Evolutionary conservation across 2,888 invertebrate genomes (phyloP), one percentile per base, ranked within the genome.

Genomic region (Phengaris alcon): DNA sequence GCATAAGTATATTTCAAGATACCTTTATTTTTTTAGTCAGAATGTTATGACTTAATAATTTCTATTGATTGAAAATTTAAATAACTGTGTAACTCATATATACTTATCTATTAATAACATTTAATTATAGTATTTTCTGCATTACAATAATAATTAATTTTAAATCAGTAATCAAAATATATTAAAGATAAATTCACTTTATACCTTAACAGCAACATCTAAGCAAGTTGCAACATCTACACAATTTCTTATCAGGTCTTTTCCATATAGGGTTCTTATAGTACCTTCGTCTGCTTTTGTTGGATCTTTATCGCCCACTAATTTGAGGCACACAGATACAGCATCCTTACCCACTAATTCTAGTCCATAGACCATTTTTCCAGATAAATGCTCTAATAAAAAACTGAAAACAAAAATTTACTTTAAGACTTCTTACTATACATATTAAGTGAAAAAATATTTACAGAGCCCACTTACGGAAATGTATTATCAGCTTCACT

Each of bases 261-360:
- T 87, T 15, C 97, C 97, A 87, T 95, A 97, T 69, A 94, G 81
- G 8, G 95, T 95, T 81, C 96, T 92, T 74, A 97, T 87, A 13
- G 95, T 94, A 2, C 94, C 91, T 0, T 96, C 95, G 77, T 94
- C 93, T 12, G 96, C 96, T 80, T 94, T 94, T 0, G 85, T 78
- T 3, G 96, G 95, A 86, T 96, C 95, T 54, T 84, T 85, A 22
- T 95, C 94, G 10, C 97, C 97, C 76, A 96, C 86, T 52, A 95
- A 82, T 79, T 95, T 93, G 15, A 90, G 82, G 94, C 95, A 95
- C 73, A 88, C 89, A 22, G 90, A 83, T 6, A 97, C 91, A 8
- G 95, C 96, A 86, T 96, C 94, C 80, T 95, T 95, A 0, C 96
- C 97, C 73, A 97, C 95, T 74, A 98, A 83, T 86, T 97, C 96